These are phyloP conservation scores for Ellobium chinense DNA, from an alignment of 2,888 invertebrate genomes.

Conservation along the genomic window DNA sequence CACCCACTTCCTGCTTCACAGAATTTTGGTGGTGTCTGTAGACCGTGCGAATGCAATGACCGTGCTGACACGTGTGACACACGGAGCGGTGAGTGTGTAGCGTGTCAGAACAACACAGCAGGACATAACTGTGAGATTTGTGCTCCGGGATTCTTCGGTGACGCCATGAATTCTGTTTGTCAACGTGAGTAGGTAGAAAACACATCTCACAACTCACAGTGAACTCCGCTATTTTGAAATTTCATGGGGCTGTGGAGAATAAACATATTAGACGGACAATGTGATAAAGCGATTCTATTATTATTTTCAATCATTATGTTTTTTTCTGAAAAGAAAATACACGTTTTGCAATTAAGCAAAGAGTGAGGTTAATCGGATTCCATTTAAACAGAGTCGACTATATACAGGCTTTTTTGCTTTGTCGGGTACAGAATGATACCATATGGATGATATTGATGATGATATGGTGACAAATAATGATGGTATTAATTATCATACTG, in stretches of 20 bases:
- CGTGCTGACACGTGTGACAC: constrained; percentile 81
- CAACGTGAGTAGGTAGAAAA: constrained; percentile 46
- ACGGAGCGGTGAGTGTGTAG: constrained; percentile 83
- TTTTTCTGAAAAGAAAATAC: too few relatives aligned
- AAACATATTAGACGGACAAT: too few relatives aligned
- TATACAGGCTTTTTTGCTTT: too few relatives aligned
- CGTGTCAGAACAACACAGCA: constrained; percentile 93
- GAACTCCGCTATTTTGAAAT: too few relatives aligned
- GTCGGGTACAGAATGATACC: too few relatives aligned
- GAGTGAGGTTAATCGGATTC: too few relatives aligned
- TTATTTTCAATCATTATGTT: background rate
- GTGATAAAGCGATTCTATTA: too few relatives aligned
- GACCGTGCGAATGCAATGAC: constrained; percentile 96
- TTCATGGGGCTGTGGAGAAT: too few relatives aligned
- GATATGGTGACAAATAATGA: background rate
- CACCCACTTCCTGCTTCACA: background rate
- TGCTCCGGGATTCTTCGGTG: constrained; percentile 94
- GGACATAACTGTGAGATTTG: constrained; percentile 88
- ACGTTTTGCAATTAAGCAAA: too few relatives aligned
- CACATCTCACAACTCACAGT: too few relatives aligned
- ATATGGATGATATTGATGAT: too few relatives aligned
- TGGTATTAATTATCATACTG: background rate
- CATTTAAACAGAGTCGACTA: too few relatives aligned
- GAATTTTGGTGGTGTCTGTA: constrained; percentile 85
- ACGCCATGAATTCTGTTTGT: constrained; percentile 77